A percentile compares a stretch with the other conserved stretches of the same genome.
Evolutionary conservation across 2,113 vertebrate genomes (phyloP).

Genomic region (Tachycineta bicolor): DNA sequence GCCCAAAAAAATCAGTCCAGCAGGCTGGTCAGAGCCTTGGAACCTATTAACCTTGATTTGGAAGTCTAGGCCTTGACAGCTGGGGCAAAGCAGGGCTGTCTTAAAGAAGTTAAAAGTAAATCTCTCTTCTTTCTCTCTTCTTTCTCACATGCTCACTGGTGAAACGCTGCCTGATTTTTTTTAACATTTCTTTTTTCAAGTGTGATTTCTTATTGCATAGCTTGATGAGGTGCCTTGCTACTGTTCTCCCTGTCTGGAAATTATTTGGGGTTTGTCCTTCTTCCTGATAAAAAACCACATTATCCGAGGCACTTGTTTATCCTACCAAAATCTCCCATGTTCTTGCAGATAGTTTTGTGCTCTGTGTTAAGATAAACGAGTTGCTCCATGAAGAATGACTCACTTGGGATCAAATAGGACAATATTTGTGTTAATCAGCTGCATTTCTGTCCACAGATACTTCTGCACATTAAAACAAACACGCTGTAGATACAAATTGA

Average conservation of each 20-base stretch:
- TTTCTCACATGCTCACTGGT: not conserved
- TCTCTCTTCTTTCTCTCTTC: not conserved
- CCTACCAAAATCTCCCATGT: not conserved
- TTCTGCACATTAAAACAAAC: not conserved
- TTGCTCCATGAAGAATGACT: not conserved
- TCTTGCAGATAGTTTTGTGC: not conserved
- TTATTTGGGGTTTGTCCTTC: not conserved
- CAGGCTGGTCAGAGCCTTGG: not conserved
- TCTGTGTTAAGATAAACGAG: not conserved
- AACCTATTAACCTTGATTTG: constrained; percentile 20
- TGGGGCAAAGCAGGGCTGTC: not conserved
- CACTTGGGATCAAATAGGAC: not conserved
- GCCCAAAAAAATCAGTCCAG: not conserved
- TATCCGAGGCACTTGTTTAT: not conserved
- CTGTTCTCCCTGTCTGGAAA: not conserved
- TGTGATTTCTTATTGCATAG: not conserved
- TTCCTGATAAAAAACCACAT: not conserved
- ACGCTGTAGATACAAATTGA: not conserved
- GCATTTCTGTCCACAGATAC: not conserved
- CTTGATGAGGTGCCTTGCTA: not conserved
- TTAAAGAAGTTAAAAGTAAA: not conserved
- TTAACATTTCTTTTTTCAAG: not conserved
- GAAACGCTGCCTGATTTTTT: not conserved
- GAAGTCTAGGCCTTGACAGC: not conserved
- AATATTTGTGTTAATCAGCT: constrained; percentile 17